Evolutionary conservation across 2,888 invertebrate genomes (phyloP).

Genomic region (Trissolcus japonicus): DNA sequence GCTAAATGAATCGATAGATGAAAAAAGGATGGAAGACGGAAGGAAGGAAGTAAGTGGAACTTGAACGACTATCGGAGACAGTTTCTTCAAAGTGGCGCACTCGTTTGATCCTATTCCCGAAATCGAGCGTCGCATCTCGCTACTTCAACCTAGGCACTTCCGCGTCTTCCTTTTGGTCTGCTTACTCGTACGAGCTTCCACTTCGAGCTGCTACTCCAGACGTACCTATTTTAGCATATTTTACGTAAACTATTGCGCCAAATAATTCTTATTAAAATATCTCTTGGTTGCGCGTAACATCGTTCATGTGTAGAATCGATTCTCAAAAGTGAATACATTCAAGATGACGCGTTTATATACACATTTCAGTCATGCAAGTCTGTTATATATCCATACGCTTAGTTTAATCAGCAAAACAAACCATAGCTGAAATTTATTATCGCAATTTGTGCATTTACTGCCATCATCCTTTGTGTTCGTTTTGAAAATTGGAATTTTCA

Average conservation of each 20-base stretch:
- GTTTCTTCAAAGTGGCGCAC: constrained; percentile 50
- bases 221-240: constrained; percentile 39
- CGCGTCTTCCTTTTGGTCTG: constrained; percentile 24
- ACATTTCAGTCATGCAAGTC: not conserved
- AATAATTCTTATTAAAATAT: constrained; percentile 35
- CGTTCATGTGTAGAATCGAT: constrained; percentile 8
- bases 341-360: not conserved
- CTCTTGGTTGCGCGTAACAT: constrained; percentile 11
- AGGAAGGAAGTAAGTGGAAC: constrained; percentile 50
- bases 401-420: not conserved
- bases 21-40: constrained; percentile 17
- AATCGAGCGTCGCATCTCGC: constrained; percentile 48
- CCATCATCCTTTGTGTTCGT: not conserved
- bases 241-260: constrained; percentile 27
- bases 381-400: not conserved
- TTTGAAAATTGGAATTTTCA: too few relatives aligned
- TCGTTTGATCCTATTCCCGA: constrained; percentile 52
- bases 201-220: constrained; percentile 15
- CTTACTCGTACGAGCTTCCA: constrained; percentile 29
- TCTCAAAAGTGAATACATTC: not conserved
- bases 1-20: not conserved
- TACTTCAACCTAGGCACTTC: constrained; percentile 39
- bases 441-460: not conserved
- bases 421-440: not conserved
- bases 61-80: constrained; percentile 41